These are phyloP conservation scores for Monomorium pharaonis DNA, from an alignment of 1,140 invertebrate species.

Conservation along the genomic window DNA sequence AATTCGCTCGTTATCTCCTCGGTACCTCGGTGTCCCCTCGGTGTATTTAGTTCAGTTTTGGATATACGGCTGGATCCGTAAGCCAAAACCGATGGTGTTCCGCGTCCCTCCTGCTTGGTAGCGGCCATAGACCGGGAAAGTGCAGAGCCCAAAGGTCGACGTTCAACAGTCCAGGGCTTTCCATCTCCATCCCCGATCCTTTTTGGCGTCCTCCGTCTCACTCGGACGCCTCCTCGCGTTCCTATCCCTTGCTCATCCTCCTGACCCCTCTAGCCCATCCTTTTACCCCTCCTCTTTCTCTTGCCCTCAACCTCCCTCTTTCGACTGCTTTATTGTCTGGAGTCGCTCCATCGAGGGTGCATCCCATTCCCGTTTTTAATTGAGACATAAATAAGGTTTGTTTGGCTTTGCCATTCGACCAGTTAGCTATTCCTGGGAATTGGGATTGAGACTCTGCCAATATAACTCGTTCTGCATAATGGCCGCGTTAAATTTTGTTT, in stretches of 20 bases:
- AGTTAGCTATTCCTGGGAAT: slow-evolving; percentile 82
- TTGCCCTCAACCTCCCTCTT: slow-evolving; percentile 70
- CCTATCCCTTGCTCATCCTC: slow-evolving; percentile 64
- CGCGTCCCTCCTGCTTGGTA: slow-evolving; percentile 55
- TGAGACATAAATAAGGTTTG: slow-evolving; percentile 86
- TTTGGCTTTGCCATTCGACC: slow-evolving; percentile 84
- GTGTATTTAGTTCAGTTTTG: slow-evolving; percentile 83
- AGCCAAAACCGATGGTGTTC: slow-evolving; percentile 74
- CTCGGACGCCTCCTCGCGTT: slow-evolving; percentile 44
- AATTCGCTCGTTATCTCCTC: slow-evolving; percentile 86
- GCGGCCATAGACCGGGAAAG: slow-evolving; percentile 68
- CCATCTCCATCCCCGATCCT: slow-evolving; percentile 79
- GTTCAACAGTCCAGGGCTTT: slow-evolving; percentile 84
- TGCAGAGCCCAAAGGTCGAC: slow-evolving; percentile 84
- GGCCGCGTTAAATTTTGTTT: slow-evolving; percentile 82
- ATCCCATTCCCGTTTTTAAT: slow-evolving; percentile 85
- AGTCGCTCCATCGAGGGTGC: slow-evolving; percentile 85
- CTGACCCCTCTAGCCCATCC: slow-evolving; percentile 50
- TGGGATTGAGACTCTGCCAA: slow-evolving; percentile 84
- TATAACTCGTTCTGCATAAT: slow-evolving; percentile 85
- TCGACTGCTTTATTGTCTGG: slow-evolving; percentile 85
- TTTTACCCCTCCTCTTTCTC: slow-evolving; percentile 40
- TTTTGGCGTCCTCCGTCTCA: slow-evolving; percentile 51
- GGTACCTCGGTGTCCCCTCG: slow-evolving; percentile 76
- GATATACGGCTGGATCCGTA: slow-evolving; percentile 80